Conservation (phyloP, 2,113 vertebrate genomes). For the Pseudopipra pipra region DNA sequence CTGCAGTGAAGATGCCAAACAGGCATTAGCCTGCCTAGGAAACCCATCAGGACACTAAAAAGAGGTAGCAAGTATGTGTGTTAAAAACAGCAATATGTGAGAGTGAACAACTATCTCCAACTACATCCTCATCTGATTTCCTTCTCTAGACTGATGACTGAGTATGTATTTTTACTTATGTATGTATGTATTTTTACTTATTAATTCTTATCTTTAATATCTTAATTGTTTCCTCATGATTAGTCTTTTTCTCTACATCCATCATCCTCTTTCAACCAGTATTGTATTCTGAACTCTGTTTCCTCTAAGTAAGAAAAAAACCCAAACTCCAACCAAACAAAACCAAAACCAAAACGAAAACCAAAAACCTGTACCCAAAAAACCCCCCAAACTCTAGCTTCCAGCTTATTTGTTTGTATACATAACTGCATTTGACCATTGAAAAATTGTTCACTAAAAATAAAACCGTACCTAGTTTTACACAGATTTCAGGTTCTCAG, state of each 20-base stretch:
- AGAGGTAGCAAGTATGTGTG: not conserved
- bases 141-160: not conserved
- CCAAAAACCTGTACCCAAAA: not conserved
- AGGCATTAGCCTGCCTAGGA: not conserved
- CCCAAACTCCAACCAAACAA: not conserved
- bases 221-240: not conserved
- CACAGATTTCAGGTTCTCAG: not conserved
- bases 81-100: not conserved
- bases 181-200: not conserved
- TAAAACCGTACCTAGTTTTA: not conserved
- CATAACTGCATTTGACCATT: not conserved
- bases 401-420: not conserved
- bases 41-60: not conserved
- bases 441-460: not conserved
- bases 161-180: not conserved
- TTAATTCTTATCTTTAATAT: not conserved
- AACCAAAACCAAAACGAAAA: not conserved
- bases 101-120: not conserved
- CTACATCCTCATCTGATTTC: not conserved
- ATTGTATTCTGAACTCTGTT: not conserved
- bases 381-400: not conserved
- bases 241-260: not conserved
- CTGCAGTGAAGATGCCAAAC: not conserved
- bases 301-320: not conserved
- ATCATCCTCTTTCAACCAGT: not conserved